Evolutionary conservation across 2,888 invertebrate species (phyloP).

Genomic region (Catocala fraxini): DNA sequence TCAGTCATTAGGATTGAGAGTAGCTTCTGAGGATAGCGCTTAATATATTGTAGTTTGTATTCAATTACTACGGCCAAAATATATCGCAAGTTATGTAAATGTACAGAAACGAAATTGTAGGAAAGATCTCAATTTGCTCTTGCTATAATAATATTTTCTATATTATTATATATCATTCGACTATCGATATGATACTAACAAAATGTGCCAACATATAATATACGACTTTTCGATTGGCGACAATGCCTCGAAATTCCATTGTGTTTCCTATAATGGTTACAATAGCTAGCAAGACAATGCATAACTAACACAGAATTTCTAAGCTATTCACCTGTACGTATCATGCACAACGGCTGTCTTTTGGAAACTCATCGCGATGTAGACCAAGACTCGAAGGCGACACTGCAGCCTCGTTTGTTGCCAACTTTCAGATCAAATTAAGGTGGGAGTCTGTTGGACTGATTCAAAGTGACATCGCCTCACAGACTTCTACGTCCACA

Average conservation of each 20-base stretch:
- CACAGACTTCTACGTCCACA: not conserved
- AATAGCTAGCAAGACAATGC: not conserved
- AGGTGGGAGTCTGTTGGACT: not conserved
- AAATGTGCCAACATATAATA: not conserved
- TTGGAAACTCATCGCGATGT: not conserved
- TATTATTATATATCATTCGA: too few relatives aligned
- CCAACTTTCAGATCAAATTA: conserved; percentile 9
- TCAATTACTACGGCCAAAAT: too few relatives aligned
- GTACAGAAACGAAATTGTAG: too few relatives aligned
- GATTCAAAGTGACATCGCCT: conserved; percentile 1
- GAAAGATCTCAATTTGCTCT: too few relatives aligned
- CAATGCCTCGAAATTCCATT: not conserved
- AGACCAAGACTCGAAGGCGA: not conserved
- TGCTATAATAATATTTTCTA: too few relatives aligned
- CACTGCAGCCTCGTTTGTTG: conserved; percentile 2
- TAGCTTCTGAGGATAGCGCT: too few relatives aligned
- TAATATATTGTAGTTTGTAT: too few relatives aligned
- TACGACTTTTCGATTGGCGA: not conserved
- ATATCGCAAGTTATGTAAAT: too few relatives aligned
- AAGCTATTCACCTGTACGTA: not conserved
- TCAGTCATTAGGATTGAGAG: too few relatives aligned
- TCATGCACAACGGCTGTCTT: not conserved
- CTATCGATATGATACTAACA: too few relatives aligned
- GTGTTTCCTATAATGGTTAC: not conserved
- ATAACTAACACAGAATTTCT: not conserved